Percentiles rank a stretch among this genome's conserved stretches.
These are phyloP conservation scores for Andrena cerasifolii DNA, from an alignment of 1,140 invertebrate genomes.

Conservation along the genomic window DNA sequence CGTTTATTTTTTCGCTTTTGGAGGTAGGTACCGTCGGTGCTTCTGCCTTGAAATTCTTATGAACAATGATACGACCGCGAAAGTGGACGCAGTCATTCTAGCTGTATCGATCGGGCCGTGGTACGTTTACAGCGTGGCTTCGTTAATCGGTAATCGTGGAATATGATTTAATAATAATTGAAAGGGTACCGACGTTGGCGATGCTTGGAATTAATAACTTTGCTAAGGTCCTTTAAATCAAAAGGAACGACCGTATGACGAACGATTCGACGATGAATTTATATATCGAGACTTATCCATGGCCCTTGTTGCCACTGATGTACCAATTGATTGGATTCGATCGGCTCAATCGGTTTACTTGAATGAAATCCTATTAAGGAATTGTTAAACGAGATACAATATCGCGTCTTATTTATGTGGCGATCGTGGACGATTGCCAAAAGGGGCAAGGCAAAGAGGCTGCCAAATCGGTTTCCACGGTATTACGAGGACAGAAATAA, in stretches of 20 bases:
- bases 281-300: background rate
- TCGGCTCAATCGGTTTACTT: slow-evolving; percentile 30
- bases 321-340: slow-evolving; percentile 5
- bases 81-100: no score
- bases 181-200: no score
- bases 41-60: no score
- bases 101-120: no score
- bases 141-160: no score
- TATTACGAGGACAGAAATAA: slow-evolving; percentile 52
- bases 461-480: slow-evolving; percentile 59
- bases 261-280: background rate
- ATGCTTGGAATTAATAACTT: no score
- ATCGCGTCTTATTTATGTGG: slow-evolving; percentile 58
- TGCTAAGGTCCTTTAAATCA: no score
- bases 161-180: no score
- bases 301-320: background rate
- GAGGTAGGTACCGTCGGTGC: no score
- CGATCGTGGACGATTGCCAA: slow-evolving; percentile 55
- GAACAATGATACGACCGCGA: no score
- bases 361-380: slow-evolving; percentile 50
- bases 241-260: no score
- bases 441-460: slow-evolving; percentile 4
- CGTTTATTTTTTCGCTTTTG: background rate
- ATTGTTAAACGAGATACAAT: slow-evolving; percentile 56
- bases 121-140: no score